phyloP scores from a whole-genome alignment of 2,113 vertebrate species.

The Myotis davidii region DNA sequence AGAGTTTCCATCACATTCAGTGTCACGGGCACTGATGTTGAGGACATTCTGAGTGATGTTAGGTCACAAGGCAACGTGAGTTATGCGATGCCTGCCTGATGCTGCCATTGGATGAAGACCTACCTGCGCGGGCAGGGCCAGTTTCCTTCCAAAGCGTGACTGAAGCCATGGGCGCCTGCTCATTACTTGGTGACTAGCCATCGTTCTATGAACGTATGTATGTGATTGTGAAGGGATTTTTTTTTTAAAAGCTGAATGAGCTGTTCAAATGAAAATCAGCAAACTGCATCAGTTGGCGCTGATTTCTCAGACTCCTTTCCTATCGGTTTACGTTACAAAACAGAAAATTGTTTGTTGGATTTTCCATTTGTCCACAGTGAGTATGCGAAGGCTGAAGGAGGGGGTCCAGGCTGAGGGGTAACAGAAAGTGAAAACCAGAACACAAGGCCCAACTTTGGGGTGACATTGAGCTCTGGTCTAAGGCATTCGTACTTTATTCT shows the following conservation, averaged over 20 bases:
- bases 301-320: neutral
- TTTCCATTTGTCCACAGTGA: neutral
- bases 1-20: constrained; percentile 25
- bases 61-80: neutral
- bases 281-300: neutral
- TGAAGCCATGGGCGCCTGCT: neutral
- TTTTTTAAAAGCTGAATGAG: neutral
- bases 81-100: neutral
- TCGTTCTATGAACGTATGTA: neutral
- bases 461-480: neutral
- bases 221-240: neutral
- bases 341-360: neutral
- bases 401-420: neutral
- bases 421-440: neutral
- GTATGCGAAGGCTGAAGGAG: neutral
- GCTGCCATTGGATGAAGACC: neutral
- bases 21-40: neutral
- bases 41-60: neutral
- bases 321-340: neutral
- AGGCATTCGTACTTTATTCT: neutral
- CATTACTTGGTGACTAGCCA: neutral
- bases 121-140: neutral
- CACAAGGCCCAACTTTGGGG: neutral
- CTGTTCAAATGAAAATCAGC: constrained; percentile 7
- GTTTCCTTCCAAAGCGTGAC: neutral